Evolutionary conservation across 2,888 invertebrate genomes (phyloP).

Genomic region (Drosophila mayaguana): DNA sequence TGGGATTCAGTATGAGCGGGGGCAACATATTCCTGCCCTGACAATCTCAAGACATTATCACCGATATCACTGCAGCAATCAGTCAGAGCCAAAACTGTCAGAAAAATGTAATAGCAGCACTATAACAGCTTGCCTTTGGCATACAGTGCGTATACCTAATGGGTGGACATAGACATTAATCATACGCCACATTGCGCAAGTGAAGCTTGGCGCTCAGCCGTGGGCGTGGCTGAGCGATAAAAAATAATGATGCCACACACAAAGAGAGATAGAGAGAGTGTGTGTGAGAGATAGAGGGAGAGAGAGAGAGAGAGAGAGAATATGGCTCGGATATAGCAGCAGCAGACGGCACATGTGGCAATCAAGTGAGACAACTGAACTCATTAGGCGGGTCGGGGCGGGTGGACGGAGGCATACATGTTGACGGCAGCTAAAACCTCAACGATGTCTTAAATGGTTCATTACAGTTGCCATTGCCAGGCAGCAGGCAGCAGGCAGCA

Average conservation of each 20-base stretch:
- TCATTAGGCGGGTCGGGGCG: slow-evolving; percentile 41
- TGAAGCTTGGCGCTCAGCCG: slow-evolving; percentile 21
- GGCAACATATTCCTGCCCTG: too few species aligned
- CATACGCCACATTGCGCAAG: slow-evolving; percentile 71
- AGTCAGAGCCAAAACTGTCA: neutral
- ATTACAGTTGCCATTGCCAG: slow-evolving; percentile 49
- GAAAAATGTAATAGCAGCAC: neutral
- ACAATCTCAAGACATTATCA: neutral
- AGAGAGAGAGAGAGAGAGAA: slow-evolving; percentile 6
- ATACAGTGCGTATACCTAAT: slow-evolving; percentile 58
- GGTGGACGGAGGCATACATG: neutral
- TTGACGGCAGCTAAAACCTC: slow-evolving; percentile 38
- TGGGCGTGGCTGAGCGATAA: slow-evolving; percentile 66
- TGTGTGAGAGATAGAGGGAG: neutral
- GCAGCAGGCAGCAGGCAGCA: slow-evolving; percentile 5
- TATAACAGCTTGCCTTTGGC: neutral
- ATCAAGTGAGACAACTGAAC: slow-evolving; percentile 60
- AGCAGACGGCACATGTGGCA: slow-evolving; percentile 48
- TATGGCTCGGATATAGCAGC: slow-evolving; percentile 19
- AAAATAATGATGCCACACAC: slow-evolving; percentile 61
- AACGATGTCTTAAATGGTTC: slow-evolving; percentile 59
- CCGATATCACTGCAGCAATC: neutral
- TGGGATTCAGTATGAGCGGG: too few species aligned
- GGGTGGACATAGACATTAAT: slow-evolving; percentile 64
- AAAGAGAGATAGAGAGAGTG: neutral